Base-by-base conservation (phyloP, 2,113 vertebrate species). In the Scomber japonicus region DNA sequence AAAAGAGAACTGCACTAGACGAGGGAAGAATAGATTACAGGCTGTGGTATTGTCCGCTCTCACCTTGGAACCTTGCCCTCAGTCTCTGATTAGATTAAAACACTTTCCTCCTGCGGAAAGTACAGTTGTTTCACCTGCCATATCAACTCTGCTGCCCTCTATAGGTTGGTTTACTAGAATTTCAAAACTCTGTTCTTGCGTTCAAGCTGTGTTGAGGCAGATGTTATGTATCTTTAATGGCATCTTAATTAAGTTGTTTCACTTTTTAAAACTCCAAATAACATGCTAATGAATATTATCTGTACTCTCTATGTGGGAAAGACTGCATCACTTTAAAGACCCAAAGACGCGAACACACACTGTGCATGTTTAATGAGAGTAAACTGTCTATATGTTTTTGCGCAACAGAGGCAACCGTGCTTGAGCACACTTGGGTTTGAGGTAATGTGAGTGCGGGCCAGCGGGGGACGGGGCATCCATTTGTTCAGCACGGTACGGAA, bases 161-260 rank as follows among this genome's bases (percentile, higher is more conserved):
- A 10, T 11, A 15, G n/a, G 68, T 61, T 49, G 15, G 35, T 40
- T 40, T 40, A 40, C 2, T 40, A 40, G 8, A 7, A 40, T 40
- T 7, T 10, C 35, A 40, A 40, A 40, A 40, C 7, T 8, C 9
- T 40, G 35, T 40, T 40, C 8, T 40, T 40, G 35, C 35, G 46
- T 64, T 79, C 61, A 79, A 66, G 24, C 19, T 63, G 17, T 35
- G 70, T 64, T 71, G 71, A 84, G n/a, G 53, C 19, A 74, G 14
- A 30, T 75, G 61, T 51, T 53, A 13, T 10, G 14, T 31, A 64
- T 62, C 24, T 27, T 75, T 57, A 53, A 69, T 54, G 19, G 9
- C 48, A 63, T 75, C 45, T 30, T 59, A 49, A 63, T 61, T 62
- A 49, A 76, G 56, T 74, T 53, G 45, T 57, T 75, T 68, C 64